Conservation (phyloP, 2,113 vertebrate species). For the Ptyas mucosa region DNA sequence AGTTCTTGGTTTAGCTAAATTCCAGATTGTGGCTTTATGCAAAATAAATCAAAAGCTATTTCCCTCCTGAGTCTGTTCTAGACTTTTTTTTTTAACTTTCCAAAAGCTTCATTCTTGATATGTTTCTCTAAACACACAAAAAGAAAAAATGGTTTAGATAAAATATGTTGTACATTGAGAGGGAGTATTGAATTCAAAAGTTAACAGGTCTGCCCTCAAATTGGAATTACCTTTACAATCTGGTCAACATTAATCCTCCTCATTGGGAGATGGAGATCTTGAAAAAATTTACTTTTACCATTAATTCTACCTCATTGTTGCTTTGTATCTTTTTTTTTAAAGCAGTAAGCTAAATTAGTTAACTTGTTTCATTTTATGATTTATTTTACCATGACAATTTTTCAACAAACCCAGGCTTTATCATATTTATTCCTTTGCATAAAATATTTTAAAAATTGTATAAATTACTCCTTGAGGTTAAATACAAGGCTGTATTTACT, state of each 20-base stretch:
- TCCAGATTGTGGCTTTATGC: background rate
- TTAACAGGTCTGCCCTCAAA: background rate
- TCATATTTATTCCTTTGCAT: background rate
- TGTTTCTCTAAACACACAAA: background rate
- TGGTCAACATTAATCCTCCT: background rate
- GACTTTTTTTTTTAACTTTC: background rate
- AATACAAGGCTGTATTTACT: background rate
- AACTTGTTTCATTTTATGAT: background rate
- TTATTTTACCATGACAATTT: background rate
- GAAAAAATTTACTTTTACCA: background rate
- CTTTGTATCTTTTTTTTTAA: background rate
- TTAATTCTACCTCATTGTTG: background rate
- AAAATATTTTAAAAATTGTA: background rate
- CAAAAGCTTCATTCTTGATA: background rate
- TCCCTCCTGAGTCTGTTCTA: background rate
- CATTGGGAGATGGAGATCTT: background rate
- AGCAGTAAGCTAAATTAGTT: background rate
- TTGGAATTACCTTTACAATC: background rate
- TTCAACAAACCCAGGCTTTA: background rate
- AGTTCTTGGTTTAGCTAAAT: background rate
- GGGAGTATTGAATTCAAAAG: background rate
- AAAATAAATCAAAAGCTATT: background rate
- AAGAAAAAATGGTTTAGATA: background rate
- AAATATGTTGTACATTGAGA: background rate
- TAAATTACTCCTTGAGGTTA: background rate